Evolutionary conservation across 2,113 vertebrate species (phyloP).

Genomic region (Cygnus buccinator): DNA sequence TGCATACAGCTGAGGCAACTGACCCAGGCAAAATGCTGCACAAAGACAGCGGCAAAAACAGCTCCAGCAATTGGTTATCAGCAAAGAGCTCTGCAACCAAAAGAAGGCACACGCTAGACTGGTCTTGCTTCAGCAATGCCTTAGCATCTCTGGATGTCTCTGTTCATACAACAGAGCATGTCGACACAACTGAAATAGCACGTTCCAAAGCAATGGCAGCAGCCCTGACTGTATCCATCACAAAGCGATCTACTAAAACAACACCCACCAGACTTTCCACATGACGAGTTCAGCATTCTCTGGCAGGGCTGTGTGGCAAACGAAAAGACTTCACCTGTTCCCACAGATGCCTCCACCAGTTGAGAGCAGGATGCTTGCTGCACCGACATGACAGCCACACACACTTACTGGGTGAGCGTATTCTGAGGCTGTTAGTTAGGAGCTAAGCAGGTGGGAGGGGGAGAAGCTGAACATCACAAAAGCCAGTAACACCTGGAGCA

Average conservation of each 20-base stretch:
- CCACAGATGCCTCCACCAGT: too few species aligned
- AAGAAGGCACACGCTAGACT: not conserved
- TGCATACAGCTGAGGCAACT: not conserved
- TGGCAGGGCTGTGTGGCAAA: not conserved
- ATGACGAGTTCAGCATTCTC: not conserved
- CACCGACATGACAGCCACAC: not conserved
- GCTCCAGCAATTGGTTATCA: not conserved
- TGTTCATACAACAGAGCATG: not conserved
- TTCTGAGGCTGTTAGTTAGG: not conserved
- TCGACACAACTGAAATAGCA: not conserved
- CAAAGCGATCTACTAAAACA: not conserved
- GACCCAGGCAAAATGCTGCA: not conserved
- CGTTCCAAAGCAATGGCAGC: not conserved
- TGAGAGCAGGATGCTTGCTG: not conserved
- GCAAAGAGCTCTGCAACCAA: not conserved
- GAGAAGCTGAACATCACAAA: not conserved
- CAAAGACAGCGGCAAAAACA: not conserved
- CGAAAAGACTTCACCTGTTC: not conserved
- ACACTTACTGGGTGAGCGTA: accelerated
- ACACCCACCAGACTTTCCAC: not conserved
- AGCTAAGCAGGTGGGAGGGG: not conserved
- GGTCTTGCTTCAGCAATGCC: not conserved
- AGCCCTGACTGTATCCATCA: not conserved
- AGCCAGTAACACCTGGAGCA: not conserved
- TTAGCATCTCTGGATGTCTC: not conserved